A percentile compares a stretch with the other conserved stretches of the same genome.
phyloP scores from a whole-genome alignment of 2,797 vertebrate genomes.

The Hydrocynus forskahlii region DNA sequence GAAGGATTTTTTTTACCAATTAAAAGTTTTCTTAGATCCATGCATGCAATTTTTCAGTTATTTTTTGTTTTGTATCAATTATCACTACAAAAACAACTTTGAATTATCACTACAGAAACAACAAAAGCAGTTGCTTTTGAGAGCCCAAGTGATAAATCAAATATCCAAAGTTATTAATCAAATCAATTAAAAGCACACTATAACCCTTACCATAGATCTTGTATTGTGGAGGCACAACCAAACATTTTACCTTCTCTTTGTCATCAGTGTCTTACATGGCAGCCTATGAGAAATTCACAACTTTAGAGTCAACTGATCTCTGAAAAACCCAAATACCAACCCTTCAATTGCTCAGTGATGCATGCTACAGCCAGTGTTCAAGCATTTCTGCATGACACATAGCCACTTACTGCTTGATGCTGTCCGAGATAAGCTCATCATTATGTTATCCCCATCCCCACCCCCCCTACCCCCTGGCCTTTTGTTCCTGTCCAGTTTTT shows the following conservation, averaged over 20 bases:
- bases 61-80: no score
- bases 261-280: slow-evolving; percentile 30
- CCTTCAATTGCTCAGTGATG: slow-evolving; percentile 56
- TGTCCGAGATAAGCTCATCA: slow-evolving; percentile 63
- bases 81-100: no score
- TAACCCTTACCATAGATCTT: background rate
- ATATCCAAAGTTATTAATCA: no score
- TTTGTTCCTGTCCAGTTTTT: slow-evolving; percentile 52
- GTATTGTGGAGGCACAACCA: slow-evolving; percentile 22
- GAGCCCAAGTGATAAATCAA: no score
- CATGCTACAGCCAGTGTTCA: slow-evolving; percentile 40
- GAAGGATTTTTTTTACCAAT: no score
- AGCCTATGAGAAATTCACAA: slow-evolving; percentile 36
- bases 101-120: no score
- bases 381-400: slow-evolving; percentile 53
- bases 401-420: slow-evolving; percentile 53
- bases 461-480: slow-evolving; percentile 29
- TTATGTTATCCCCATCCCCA: slow-evolving; percentile 40
- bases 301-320: slow-evolving; percentile 55
- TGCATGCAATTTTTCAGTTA: no score
- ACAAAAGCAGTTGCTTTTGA: no score
- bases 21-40: no score
- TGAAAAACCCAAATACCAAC: slow-evolving; percentile 59
- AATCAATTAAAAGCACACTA: background rate
- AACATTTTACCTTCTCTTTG: slow-evolving; percentile 21